Evolutionary conservation across 2,888 invertebrate genomes (phyloP).

Genomic region (Drosophila demipolita): DNA sequence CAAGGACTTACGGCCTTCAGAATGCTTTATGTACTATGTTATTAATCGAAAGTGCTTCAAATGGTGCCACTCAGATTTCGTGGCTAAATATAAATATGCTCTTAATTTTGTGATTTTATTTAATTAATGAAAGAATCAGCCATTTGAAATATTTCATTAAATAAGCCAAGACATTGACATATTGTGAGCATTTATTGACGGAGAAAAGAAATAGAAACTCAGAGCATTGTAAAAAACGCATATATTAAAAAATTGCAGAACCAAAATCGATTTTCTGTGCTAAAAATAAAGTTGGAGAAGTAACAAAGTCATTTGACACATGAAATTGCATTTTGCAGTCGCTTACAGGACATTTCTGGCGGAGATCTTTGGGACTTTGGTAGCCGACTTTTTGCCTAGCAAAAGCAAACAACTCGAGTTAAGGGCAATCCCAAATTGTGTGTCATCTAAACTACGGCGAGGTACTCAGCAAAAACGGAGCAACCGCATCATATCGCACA

Average conservation of each 20-base stretch:
- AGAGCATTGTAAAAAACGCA: neutral
- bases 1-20: conserved; percentile 39
- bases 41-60: conserved; percentile 60
- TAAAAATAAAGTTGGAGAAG: neutral
- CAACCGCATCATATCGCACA: conserved; percentile 39
- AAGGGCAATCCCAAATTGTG: conserved; percentile 41
- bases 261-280: neutral
- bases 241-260: neutral
- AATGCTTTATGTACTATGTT: conserved; percentile 42
- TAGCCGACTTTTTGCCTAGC: neutral
- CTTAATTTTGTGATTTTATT: neutral
- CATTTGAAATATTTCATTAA: neutral
- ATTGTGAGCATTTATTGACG: neutral
- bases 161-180: neutral
- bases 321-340: conserved; percentile 12
- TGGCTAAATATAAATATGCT: conserved; percentile 29
- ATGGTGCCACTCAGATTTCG: conserved; percentile 25
- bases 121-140: neutral
- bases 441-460: conserved; percentile 41
- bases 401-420: neutral
- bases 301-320: conserved; percentile 20
- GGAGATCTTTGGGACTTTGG: neutral
- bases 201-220: neutral
- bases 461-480: conserved; percentile 20
- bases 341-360: conserved; percentile 5